Evolutionary conservation across 2,113 vertebrate genomes (phyloP).

Genomic region (Pipa parva): DNA sequence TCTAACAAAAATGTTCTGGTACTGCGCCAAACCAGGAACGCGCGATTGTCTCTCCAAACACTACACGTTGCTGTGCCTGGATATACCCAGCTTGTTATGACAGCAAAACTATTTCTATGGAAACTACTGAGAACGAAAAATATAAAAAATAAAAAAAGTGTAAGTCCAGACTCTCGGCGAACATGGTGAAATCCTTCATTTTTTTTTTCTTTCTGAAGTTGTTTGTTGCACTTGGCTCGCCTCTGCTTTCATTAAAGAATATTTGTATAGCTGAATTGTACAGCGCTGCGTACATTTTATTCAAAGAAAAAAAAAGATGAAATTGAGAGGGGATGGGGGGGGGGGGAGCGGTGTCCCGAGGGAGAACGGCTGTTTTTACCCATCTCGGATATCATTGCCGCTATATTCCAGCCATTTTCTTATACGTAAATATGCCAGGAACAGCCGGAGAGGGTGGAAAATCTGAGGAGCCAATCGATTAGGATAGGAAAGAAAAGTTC

Average conservation of each 20-base stretch:
- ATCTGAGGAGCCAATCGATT: constrained; percentile 65
- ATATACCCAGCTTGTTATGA: constrained; percentile 78
- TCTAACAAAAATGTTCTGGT: constrained; percentile 52
- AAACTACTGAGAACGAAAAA: constrained; percentile 91
- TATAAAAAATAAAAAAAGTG: too few relatives aligned
- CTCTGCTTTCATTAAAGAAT: too few relatives aligned
- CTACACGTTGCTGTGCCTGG: constrained; percentile 52
- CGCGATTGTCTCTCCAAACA: constrained; percentile 49
- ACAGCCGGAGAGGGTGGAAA: constrained; percentile 67
- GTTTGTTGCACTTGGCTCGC: constrained; percentile 82
- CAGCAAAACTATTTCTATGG: constrained; percentile 85
- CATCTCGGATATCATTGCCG: too few relatives aligned
- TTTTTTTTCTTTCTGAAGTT: constrained; percentile 38
- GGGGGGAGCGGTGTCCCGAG: too few relatives aligned
- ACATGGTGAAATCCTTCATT: constrained; percentile 77
- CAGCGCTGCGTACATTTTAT: too few relatives aligned
- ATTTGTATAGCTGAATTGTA: too few relatives aligned
- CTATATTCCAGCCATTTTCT: too few relatives aligned
- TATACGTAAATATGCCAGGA: too few relatives aligned
- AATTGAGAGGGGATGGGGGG: too few relatives aligned
- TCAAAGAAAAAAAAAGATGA: too few relatives aligned
- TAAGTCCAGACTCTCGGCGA: constrained; percentile 69
- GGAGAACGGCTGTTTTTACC: too few relatives aligned
- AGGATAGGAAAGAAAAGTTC: constrained; percentile 55
- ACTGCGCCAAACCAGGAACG: constrained; percentile 48